These are phyloP conservation scores for Ommatoiulus sabulosus DNA, from an alignment of 2,888 invertebrate species.

Conservation along the genomic window DNA sequence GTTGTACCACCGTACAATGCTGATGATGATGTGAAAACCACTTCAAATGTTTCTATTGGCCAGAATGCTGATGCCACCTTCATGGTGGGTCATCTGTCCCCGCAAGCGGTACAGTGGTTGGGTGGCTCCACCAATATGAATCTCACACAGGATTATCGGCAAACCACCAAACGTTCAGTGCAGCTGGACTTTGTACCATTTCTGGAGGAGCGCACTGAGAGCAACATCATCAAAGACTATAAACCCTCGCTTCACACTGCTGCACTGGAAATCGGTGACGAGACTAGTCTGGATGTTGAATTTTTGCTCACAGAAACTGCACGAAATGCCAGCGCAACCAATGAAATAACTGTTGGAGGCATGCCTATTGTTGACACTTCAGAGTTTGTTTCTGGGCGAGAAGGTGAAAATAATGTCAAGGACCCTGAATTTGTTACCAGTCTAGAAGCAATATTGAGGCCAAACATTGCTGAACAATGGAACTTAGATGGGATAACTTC, in stretches of 20 bases:
- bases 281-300: background rate
- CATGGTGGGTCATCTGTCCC: background rate
- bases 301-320: background rate
- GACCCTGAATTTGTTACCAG: too few species aligned
- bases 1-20: slow-evolving; percentile 56
- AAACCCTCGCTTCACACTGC: background rate
- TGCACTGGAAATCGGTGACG: background rate
- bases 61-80: background rate
- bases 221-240: background rate
- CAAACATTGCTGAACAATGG: background rate
- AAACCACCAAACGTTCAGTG: background rate
- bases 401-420: too few species aligned
- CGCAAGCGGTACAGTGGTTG: background rate
- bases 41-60: background rate
- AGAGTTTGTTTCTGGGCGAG: background rate
- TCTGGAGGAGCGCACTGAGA: slow-evolving; percentile 45
- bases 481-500: background rate
- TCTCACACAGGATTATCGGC: background rate
- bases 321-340: background rate
- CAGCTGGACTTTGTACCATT: slow-evolving; percentile 56
- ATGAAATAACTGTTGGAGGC: background rate
- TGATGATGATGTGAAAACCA: slow-evolving; percentile 9
- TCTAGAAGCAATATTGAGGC: too few species aligned
- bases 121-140: background rate
- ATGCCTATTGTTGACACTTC: background rate